Evolutionary conservation across 1,140 invertebrate genomes (phyloP), one percentile per base, ranked within the genome.

Genomic region (Drosophila grimshawi): DNA sequence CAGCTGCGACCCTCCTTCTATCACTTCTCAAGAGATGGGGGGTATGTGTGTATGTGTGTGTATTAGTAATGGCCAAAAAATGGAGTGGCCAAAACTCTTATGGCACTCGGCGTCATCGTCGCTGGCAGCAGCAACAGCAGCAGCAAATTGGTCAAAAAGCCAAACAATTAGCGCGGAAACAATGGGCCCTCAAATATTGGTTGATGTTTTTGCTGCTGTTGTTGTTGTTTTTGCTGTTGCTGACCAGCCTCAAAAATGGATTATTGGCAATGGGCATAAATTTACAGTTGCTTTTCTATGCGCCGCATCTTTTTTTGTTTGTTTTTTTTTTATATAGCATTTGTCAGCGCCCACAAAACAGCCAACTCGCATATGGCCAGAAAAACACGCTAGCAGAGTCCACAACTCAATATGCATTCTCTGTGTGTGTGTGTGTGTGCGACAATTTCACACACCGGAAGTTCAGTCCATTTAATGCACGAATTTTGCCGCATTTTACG

Each of bases 151-250:
- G 79, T 80, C 64, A 85, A 74, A 65, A 61, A 72, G 73, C 86
- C 90, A 91, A 91, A 91, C 90, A 91, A 91, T 91, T 91, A 91
- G 90, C 86, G 83, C 90, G 86, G 86, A 91, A 91, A 91, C 90
- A 91, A 91, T 88, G 78, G 83, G 65, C 65, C 65, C 76, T 79
- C 82, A 88, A 60, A 90, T 90, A 89, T 86, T 78, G 53, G 59
- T 62, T 37, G 59, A 32, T 62, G 56, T 29, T 37, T 30, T 65
- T 52, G 65, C 51, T 63, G 56, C 62, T 70, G 68, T 76, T 89
- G 89, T 78, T 90, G 85, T 72, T 81, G 78, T 75, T 85, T 90
- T 88, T 91, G 90, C 10, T 39, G 7, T 7, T 8, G 77, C 70
- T 49, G 51, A 77, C 83, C 64, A 82, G 91, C 56, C 77, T 80